Base-by-base conservation (phyloP, 2,888 invertebrate genomes). In the Idaea dimidiata region DNA sequence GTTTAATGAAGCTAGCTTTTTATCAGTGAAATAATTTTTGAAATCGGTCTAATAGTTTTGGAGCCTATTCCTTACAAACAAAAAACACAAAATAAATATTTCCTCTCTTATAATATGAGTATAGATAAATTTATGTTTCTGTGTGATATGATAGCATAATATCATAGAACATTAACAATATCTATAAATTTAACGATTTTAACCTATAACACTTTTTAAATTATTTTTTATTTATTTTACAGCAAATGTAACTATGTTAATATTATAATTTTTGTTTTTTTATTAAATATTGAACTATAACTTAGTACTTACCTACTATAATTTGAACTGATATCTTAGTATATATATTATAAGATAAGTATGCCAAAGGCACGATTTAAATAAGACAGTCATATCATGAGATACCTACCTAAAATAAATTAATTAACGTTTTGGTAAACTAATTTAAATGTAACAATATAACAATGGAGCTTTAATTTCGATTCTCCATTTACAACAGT, bases 301-400 rank as follows among this genome's bases (percentile, higher is more conserved):
- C n/a, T n/a, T n/a, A n/a, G n/a, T n/a, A n/a, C n/a, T n/a, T n/a
- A n/a, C n/a, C n/a, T n/a, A n/a, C n/a, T 24, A 24, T 24, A 24
- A 5, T 24, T 24, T 24, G n/a, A 24, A 24, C 24, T 24, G 24
- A 24, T 24, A 59, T 43, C 53, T 58, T 31, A 57, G 62, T 61
- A 62, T 67, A 62, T 70, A 70, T 66, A 62, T 63, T 60, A 43
- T 61, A 65, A 60, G 59, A 63, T 67, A 62, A 63, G 65, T 70
- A 71, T 77, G 85, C 84, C 85, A 80, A 84, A 85, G 84, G 85
- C 84, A 79, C 65, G 58, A 59, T 61, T 67, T 59, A 66, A 63
- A 72, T 76, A 82, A 79, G 72, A 65, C 61, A 78, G 64, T 81
- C 87, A 86, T 87, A 87, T 87, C 86, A 86, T 68, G 70, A 68